Evolutionary conservation across 2,888 invertebrate genomes (phyloP).

Genomic region (Palloptera scutellata): DNA sequence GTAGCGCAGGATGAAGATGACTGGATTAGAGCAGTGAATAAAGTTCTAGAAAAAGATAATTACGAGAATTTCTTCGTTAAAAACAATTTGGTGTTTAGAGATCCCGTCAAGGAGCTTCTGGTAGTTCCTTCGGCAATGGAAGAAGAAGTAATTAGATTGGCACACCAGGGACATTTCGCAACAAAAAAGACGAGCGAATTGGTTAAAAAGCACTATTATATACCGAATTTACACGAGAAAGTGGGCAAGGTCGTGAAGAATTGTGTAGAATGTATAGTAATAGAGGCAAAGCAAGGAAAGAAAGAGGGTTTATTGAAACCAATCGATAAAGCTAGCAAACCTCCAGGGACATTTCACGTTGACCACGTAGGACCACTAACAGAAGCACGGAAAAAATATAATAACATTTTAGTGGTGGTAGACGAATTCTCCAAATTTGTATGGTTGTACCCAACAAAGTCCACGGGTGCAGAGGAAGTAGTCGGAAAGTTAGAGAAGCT

Average conservation of each 20-base stretch:
- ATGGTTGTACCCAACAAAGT: conserved; percentile 52
- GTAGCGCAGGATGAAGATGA: conserved; percentile 27
- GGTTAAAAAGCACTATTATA: conserved; percentile 47
- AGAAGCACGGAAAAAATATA: conserved; percentile 48
- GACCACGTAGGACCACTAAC: conserved; percentile 55
- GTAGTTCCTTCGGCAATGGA: conserved; percentile 21
- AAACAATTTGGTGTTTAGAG: conserved; percentile 19
- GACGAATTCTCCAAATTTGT: conserved; percentile 54
- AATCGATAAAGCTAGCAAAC: conserved; percentile 49
- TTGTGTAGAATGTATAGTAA: conserved; percentile 34
- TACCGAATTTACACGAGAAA: conserved; percentile 30
- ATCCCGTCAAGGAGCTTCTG: conserved; percentile 24
- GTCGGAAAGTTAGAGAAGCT: conserved; percentile 43
- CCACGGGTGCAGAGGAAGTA: conserved; percentile 45
- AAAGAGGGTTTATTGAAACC: conserved; percentile 50
- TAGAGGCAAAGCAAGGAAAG: conserved; percentile 48
- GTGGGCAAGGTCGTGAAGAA: conserved; percentile 5
- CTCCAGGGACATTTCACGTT: conserved; percentile 49
- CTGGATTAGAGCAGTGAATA: conserved; percentile 22
- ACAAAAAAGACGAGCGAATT: conserved; percentile 44
- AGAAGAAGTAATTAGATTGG: conserved; percentile 12
- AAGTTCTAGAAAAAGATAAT: conserved; percentile 4
- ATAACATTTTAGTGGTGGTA: conserved; percentile 50
- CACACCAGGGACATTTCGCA: conserved; percentile 40
- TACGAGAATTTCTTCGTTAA: conserved; percentile 24